phyloP scores from a whole-genome alignment of 1,140 invertebrate species.

The Ceratoteleas bidentatus region DNA sequence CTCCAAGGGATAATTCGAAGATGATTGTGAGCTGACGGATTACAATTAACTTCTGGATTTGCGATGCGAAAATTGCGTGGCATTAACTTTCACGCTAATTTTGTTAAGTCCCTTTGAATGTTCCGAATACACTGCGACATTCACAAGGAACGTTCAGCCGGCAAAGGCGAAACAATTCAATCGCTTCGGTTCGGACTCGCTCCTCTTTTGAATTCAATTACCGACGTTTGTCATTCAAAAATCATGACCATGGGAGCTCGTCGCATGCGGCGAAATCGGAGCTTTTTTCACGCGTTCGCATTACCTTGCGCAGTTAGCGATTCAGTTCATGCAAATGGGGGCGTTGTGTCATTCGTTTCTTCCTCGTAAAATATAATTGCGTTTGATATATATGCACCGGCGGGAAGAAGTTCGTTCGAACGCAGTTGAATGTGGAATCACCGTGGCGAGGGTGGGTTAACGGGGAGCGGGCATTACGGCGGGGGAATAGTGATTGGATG shows the following conservation, averaged over 20 bases:
- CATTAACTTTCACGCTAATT: conserved; percentile 5
- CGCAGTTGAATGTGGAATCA: conserved; percentile 36
- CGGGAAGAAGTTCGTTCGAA: conserved; percentile 29
- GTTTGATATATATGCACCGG: conserved; percentile 28
- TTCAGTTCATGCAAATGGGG: conserved; percentile 44
- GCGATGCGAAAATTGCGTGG: neutral
- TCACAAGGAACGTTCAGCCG: no score
- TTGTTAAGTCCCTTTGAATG: no score
- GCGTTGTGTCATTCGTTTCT: conserved; percentile 47
- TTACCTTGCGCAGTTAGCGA: conserved; percentile 40
- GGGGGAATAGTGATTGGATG: conserved; percentile 17
- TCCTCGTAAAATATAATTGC: conserved; percentile 48
- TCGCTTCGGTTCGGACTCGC: neutral
- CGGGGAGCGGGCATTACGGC: neutral
- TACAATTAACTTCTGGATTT: neutral
- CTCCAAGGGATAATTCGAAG: neutral
- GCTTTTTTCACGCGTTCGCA: conserved; percentile 21
- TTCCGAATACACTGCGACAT: no score
- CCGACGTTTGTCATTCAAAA: no score
- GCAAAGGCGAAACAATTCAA: no score
- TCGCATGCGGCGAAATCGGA: no score
- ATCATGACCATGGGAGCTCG: no score
- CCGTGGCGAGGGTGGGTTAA: neutral
- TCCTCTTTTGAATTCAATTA: neutral
- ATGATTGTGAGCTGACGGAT: neutral